Evolutionary conservation across 2,888 invertebrate genomes (phyloP), one percentile per base, ranked within the genome.

Genomic region (Himalopsyche kuldschensis): DNA sequence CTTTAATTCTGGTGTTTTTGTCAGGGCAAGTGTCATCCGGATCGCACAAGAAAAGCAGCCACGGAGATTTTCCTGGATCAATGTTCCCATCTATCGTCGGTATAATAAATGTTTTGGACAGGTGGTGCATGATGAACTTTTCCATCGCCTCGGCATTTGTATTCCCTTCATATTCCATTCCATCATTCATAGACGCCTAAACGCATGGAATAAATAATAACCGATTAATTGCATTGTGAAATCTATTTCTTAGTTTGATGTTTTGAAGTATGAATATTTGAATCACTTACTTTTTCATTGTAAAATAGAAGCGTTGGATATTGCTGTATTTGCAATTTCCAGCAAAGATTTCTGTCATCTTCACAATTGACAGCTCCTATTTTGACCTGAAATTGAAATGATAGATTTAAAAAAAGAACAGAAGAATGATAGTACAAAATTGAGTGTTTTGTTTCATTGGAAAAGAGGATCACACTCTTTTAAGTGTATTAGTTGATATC

Each of bases 361-460:
- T 95, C 96, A 90, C 97, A 97, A 89, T 97, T 97, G 0, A 97
- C 96, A 46, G 97, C 97, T 47, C 95, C 97, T 81, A 97, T 92
- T 89, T 95, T 93, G 4, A 93, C 89, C 92, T 92, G 89, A 15
- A 90, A 90, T 48, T 35, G 6, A 75, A 63, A 46, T 46, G 15
- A 75, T 20, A n/a, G 10, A 11, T 84, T 76, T 76, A 76, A 76
- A 24, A 76, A 27, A 10, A 31, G 1, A 76, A 31, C n/a, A 4
- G 32, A 31, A 2, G 4, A 31, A 30, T 3, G 31, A 17, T n/a
- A 75, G 27, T 20, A 4, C 30, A 20, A 77, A 20, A 78, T 55
- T 32, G 10, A 63, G 20, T 35, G n/a, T 87, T 79, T n/a, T n/a
- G n/a, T n/a, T n/a, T n/a, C n/a, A n/a, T n/a, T n/a, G n/a, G n/a